These are phyloP conservation scores for Hyphantria cunea DNA, from an alignment of 1,140 invertebrate genomes.

Conservation along the genomic window DNA sequence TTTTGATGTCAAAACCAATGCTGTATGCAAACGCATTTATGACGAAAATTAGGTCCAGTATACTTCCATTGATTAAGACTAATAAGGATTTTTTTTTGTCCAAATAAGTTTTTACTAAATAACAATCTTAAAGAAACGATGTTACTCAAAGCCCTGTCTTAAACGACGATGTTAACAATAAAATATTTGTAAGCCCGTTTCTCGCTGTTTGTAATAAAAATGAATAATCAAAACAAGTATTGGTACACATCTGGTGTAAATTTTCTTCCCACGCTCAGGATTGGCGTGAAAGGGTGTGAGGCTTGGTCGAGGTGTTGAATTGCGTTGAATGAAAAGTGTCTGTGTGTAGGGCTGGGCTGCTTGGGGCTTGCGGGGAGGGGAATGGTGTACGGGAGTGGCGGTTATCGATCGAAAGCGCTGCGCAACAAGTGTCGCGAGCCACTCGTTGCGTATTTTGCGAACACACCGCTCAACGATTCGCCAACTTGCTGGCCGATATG, in stretches of 20 bases:
- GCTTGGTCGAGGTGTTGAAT: conserved; percentile 18
- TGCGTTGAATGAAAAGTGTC: conserved; percentile 46
- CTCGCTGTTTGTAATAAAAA: not conserved
- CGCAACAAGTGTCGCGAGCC: conserved; percentile 63
- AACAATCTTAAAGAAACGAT: too few species aligned
- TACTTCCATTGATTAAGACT: too few species aligned
- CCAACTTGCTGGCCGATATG: not conserved
- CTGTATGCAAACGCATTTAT: too few species aligned
- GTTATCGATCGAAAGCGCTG: conserved; percentile 62
- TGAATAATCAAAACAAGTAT: conserved; percentile 14
- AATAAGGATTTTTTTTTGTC: too few species aligned
- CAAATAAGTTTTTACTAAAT: too few species aligned
- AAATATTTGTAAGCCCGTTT: too few species aligned
- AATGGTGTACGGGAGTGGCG: conserved; percentile 29
- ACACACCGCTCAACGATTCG: conserved; percentile 13
- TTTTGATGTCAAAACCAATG: too few species aligned
- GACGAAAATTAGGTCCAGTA: too few species aligned
- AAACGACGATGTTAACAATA: too few species aligned
- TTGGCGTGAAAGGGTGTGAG: conserved; percentile 24
- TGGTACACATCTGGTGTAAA: not conserved
- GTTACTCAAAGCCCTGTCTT: too few species aligned
- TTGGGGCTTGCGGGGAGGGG: conserved; percentile 38
- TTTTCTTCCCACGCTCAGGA: conserved; percentile 5
- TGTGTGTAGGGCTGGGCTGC: conserved; percentile 26
- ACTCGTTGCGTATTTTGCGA: conserved; percentile 12